A percentile compares a stretch with the other conserved stretches of the same genome.
Conservation (phyloP, 2,797 vertebrate species). For the Paedocypris micromegethes region DNA sequence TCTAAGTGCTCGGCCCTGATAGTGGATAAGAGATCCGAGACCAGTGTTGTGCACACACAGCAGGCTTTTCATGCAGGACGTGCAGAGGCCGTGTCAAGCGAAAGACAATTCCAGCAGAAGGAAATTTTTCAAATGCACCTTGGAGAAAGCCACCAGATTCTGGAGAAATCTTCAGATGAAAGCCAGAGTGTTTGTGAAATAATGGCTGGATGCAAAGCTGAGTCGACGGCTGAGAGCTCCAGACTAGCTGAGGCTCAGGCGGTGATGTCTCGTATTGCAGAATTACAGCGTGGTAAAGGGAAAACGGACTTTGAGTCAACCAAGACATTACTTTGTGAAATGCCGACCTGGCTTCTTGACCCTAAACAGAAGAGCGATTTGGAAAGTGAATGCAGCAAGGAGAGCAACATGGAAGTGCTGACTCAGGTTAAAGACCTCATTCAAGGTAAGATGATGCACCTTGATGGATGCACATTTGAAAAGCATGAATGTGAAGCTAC, state of each 20-base stretch:
- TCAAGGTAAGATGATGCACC: slow-evolving; percentile 60
- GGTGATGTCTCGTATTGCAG: slow-evolving; percentile 69
- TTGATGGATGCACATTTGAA: slow-evolving; percentile 59
- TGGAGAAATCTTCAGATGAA: slow-evolving; percentile 54
- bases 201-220: slow-evolving; percentile 54
- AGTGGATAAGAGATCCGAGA: slow-evolving; percentile 50
- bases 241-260: slow-evolving; percentile 68
- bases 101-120: slow-evolving; percentile 55
- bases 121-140: slow-evolving; percentile 56
- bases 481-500: slow-evolving; percentile 63
- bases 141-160: slow-evolving; percentile 56
- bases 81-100: slow-evolving; percentile 46
- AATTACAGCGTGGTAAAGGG: slow-evolving; percentile 65
- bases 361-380: slow-evolving; percentile 64
- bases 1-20: slow-evolving; percentile 40
- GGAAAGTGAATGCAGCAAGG: slow-evolving; percentile 56
- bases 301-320: slow-evolving; percentile 63
- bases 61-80: slow-evolving; percentile 51
- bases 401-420: slow-evolving; percentile 66
- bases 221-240: slow-evolving; percentile 56
- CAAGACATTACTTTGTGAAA: slow-evolving; percentile 65
- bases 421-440: slow-evolving; percentile 60
- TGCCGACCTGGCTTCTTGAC: slow-evolving; percentile 69
- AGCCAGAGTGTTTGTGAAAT: slow-evolving; percentile 54
- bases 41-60: slow-evolving; percentile 49